These are phyloP conservation scores for Lordiphosa fenestrarum DNA, from an alignment of 2,888 invertebrate genomes.

Conservation along the genomic window DNA sequence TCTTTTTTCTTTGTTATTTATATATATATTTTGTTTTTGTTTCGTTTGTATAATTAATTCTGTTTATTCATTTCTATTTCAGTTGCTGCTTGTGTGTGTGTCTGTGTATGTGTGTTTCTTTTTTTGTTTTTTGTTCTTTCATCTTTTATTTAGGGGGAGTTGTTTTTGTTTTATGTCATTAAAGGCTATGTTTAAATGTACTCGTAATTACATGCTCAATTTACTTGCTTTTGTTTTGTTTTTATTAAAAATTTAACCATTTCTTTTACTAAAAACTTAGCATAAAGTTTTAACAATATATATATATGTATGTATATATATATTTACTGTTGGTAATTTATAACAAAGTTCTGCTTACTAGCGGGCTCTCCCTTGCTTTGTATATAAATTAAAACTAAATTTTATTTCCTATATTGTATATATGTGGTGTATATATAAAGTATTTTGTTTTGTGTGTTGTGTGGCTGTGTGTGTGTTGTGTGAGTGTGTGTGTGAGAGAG, in stretches of 20 bases:
- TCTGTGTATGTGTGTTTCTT: not conserved
- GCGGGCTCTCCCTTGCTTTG: constrained; percentile 66
- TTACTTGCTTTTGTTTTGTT: constrained; percentile 31
- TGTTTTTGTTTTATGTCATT: constrained; percentile 39
- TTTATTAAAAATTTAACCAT: constrained; percentile 67
- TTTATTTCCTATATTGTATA: constrained; percentile 51
- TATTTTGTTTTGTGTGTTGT: constrained; percentile 17
- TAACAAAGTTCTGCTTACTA: constrained; percentile 40
- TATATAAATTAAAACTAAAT: constrained; percentile 66
- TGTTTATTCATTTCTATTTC: constrained; percentile 11
- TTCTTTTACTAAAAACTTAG: constrained; percentile 74
- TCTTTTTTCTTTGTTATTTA: constrained; percentile 22
- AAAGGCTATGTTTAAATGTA: constrained; percentile 65
- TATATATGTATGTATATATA: constrained; percentile 54
- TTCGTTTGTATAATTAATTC: constrained; percentile 30
- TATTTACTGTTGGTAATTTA: constrained; percentile 34
- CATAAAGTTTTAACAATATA: constrained; percentile 72
- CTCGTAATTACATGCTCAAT: constrained; percentile 39
- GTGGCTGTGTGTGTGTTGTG: constrained; percentile 23
- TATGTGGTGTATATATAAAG: constrained; percentile 34
- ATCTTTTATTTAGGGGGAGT: constrained; percentile 39
- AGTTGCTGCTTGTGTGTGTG: constrained; percentile 14
- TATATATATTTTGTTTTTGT: constrained; percentile 8
- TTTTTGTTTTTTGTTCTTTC: constrained; percentile 32
- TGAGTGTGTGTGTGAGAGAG: constrained; percentile 24